Evolutionary conservation across 2,113 vertebrate species (phyloP).

Genomic region (Semicossyphus pulcher): DNA sequence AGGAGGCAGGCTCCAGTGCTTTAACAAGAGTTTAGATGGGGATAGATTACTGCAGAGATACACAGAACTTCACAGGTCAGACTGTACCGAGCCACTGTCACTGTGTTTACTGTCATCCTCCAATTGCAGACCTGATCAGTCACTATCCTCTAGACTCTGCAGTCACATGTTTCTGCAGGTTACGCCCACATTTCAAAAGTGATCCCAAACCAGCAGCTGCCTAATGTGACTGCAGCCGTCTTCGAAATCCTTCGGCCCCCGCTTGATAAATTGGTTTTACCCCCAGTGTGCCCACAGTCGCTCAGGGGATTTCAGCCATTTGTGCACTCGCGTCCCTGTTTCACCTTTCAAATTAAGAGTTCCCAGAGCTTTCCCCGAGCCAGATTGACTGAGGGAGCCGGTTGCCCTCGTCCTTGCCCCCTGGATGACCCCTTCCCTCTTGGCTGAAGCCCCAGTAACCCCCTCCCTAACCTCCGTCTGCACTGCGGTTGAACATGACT

Average conservation of each 20-base stretch:
- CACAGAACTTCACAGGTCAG: constrained; percentile 37
- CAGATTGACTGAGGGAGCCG: constrained; percentile 35
- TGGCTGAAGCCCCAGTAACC: constrained; percentile 38
- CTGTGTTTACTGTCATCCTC: constrained; percentile 17
- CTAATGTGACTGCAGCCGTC: constrained; percentile 51
- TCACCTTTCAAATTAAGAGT: constrained; percentile 53
- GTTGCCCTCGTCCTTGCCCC: constrained; percentile 57
- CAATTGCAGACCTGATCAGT: neutral
- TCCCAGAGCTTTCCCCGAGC: constrained; percentile 44
- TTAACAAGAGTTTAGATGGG: constrained; percentile 43
- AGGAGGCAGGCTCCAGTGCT: constrained; percentile 46
- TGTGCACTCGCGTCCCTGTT: constrained; percentile 44
- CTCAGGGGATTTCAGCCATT: constrained; percentile 62
- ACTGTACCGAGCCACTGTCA: constrained; percentile 25
- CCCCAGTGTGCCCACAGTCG: constrained; percentile 57
- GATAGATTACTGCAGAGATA: constrained; percentile 49
- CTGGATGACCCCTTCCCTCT: constrained; percentile 58
- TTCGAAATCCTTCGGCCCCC: constrained; percentile 64
- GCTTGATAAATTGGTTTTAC: constrained; percentile 44
- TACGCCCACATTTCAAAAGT: neutral
- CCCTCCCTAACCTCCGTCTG: neutral
- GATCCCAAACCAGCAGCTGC: constrained; percentile 66
- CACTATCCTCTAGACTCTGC: neutral
- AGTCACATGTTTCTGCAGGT: too few relatives aligned
- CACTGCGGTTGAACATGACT: constrained; percentile 43